Evolutionary conservation across 1,140 invertebrate species (phyloP), one percentile per base, ranked within the genome.

Genomic region (Zaprionus capensis): DNA sequence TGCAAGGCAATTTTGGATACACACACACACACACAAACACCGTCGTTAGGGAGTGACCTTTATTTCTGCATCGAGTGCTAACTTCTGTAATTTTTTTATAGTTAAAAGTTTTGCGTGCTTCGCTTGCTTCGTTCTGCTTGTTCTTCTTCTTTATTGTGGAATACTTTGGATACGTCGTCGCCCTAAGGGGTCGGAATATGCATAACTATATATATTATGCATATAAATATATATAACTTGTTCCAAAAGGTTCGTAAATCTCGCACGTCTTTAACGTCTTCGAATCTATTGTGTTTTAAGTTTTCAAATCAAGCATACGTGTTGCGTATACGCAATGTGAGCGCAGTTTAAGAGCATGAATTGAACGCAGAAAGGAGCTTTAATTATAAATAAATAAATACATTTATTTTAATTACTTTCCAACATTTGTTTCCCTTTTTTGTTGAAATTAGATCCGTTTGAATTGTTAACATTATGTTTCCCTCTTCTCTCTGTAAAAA

Each of bases 81-180:
- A 71, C 22, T 63, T 70, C 56, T 73, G 41, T 34, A 56, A 49
- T 69, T 46, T 49, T 24, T 61, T 38, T 31, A 14, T 31, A 65
- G 51, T 17, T 34, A 58, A 58, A 66, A 67, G 55, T 51, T 67
- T 58, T 20, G 12, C 4, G 41, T 24, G 49, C 26, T 11, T 7
- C 44, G 5, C 7, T 51, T 57, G n/a, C n/a, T 31, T 38, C 61
- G 26, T 41, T 53, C 12, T 14, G 14, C 61, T 51, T 44, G 44
- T 4, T 22, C 7, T 12, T 22, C 24, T 24, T 51, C n/a, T 46
- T 44, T 38, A 26, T 12, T 44, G 26, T 67, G 71, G 57, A 74
- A 61, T 74, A 44, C 56, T 66, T 68, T 69, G 71, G 65, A 74
- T 74, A 74, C 71, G 11, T 44, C n/a, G 64, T 24, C 17, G 24